phyloP scores from a whole-genome alignment of 2,113 vertebrate genomes.

The Acrocephalus kingi region DNA sequence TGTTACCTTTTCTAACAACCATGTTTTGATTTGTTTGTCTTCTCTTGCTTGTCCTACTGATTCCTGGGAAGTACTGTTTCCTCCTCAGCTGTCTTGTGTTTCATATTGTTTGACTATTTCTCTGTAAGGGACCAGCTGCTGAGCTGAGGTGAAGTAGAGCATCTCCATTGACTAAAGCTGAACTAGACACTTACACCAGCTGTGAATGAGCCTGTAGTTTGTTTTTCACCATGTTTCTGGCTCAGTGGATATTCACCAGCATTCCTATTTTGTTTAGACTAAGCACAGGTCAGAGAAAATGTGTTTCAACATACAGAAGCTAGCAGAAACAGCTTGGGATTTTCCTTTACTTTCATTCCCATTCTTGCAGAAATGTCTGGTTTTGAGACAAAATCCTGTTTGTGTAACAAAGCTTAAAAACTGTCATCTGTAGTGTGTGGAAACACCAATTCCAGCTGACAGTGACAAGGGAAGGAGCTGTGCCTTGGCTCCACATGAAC shows the following conservation, averaged over 20 bases:
- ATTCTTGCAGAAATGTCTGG: neutral
- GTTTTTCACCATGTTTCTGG: neutral
- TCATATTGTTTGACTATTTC: neutral
- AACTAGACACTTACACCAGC: neutral
- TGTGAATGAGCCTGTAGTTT: conserved; percentile 6
- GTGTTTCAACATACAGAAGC: neutral
- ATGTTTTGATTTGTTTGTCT: neutral
- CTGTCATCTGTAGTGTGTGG: neutral
- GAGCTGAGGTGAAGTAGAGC: neutral
- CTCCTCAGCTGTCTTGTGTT: neutral
- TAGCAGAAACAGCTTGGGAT: neutral
- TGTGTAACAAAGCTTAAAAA: neutral
- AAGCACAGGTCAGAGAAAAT: neutral
- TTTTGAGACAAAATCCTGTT: neutral
- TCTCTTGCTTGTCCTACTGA: neutral
- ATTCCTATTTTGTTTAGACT: neutral
- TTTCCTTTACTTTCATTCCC: neutral
- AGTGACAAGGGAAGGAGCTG: neutral
- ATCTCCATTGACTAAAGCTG: neutral
- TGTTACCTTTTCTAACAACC: neutral
- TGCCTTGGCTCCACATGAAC: neutral
- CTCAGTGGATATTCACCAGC: neutral
- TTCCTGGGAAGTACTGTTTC: neutral
- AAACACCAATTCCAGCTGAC: neutral
- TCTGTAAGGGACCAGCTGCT: neutral